These are phyloP conservation scores for Eupithecia insigniata DNA, from an alignment of 2,888 invertebrate species.

Conservation along the genomic window DNA sequence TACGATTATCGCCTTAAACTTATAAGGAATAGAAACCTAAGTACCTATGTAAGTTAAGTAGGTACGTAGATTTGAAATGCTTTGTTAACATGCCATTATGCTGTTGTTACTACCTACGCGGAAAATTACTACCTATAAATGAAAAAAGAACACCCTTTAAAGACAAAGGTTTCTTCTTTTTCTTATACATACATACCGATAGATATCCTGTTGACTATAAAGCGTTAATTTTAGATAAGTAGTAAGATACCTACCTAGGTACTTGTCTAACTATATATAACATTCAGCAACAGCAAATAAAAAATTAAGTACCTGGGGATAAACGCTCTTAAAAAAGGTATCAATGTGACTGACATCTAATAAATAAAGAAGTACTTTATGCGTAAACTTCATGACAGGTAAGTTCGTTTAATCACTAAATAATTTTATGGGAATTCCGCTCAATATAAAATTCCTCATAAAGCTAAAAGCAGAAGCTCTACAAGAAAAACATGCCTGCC, in stretches of 20 bases:
- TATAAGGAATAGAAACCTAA: not conserved
- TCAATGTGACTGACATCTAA: not conserved
- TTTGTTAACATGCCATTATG: constrained; percentile 29
- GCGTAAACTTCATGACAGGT: not conserved
- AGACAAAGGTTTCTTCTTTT: too few relatives aligned
- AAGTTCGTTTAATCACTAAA: constrained; percentile 8
- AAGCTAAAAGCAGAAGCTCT: constrained; percentile 33
- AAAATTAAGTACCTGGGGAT: not conserved
- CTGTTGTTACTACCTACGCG: not conserved
- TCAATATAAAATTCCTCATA: constrained; percentile 13
- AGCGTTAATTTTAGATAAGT: not conserved
- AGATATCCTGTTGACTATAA: not conserved
- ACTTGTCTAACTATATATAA: not conserved
- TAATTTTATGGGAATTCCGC: constrained; percentile 6
- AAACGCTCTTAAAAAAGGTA: not conserved
- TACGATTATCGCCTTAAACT: constrained; percentile 12
- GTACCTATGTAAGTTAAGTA: not conserved
- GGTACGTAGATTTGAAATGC: constrained; percentile 11
- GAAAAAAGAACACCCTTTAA: not conserved
- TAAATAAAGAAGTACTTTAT: not conserved
- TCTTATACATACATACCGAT: too few relatives aligned
- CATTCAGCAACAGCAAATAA: not conserved
- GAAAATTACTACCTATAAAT: not conserved
- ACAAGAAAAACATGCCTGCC: constrained; percentile 35
- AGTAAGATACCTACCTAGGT: not conserved